A percentile compares a stretch with the other conserved stretches of the same genome.
Evolutionary conservation across 2,113 vertebrate genomes (phyloP).

Genomic region (Chiloscyllium plagiosum): DNA sequence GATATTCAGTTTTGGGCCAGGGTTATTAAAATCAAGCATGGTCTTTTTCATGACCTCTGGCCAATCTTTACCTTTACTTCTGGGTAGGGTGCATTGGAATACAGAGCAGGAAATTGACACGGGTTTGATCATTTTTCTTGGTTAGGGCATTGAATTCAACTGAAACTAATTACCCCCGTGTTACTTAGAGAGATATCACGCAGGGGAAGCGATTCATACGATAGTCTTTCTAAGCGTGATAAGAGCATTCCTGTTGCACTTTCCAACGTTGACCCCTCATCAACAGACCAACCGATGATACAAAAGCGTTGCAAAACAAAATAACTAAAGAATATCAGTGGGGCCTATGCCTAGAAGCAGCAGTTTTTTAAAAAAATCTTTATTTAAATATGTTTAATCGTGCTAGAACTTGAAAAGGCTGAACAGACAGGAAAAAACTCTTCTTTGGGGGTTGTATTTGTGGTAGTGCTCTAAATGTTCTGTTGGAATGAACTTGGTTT

Average conservation of each 20-base stretch:
- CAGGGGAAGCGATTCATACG: background rate
- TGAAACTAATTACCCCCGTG: background rate
- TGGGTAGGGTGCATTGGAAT: background rate
- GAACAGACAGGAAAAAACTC: background rate
- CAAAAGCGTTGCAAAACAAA: background rate
- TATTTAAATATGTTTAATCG: background rate
- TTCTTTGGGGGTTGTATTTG: background rate
- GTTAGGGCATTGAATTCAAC: background rate
- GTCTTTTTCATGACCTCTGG: background rate
- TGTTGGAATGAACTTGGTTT: background rate
- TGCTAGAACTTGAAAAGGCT: background rate
- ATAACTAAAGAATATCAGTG: background rate
- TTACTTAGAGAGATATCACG: background rate
- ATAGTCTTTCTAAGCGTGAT: background rate
- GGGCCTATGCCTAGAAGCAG: background rate
- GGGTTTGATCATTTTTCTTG: background rate
- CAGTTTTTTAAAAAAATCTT: background rate
- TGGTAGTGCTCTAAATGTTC: background rate
- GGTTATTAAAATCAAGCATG: background rate
- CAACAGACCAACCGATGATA: background rate
- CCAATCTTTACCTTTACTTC: background rate
- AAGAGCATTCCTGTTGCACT: background rate
- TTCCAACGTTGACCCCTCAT: background rate
- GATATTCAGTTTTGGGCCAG: background rate
- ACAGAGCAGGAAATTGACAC: background rate